These are phyloP conservation scores for Lasius platythorax DNA, from an alignment of 2,888 invertebrate genomes.

Conservation along the genomic window DNA sequence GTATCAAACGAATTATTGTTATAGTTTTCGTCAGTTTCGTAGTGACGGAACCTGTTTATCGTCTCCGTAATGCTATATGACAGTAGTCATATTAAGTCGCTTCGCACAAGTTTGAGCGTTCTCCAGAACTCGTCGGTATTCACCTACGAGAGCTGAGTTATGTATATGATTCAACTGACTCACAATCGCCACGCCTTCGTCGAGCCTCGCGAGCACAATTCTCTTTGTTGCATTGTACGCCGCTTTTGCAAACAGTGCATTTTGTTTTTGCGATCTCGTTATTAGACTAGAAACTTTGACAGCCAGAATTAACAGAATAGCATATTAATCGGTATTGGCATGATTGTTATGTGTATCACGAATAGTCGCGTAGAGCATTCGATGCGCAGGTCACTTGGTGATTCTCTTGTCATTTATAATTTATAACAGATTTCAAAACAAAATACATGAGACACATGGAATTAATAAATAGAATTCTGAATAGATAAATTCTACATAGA, in stretches of 20 bases:
- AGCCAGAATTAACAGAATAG: neutral
- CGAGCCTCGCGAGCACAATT: constrained; percentile 7
- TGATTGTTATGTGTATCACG: neutral
- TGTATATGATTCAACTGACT: constrained; percentile 17
- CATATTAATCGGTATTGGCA: neutral
- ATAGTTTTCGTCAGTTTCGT: neutral
- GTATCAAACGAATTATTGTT: neutral
- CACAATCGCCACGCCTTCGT: constrained; percentile 48
- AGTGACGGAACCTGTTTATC: neutral
- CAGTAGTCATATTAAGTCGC: neutral
- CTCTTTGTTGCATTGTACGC: constrained; percentile 30
- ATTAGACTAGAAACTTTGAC: constrained; percentile 2
- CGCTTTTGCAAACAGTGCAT: constrained; percentile 1
- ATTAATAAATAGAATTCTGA: no score
- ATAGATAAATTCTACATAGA: no score
- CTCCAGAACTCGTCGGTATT: constrained; percentile 28
- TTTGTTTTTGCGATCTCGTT: neutral
- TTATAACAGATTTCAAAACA: no score
- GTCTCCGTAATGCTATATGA: neutral
- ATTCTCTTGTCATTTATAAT: neutral
- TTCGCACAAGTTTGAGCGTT: neutral
- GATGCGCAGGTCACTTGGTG: neutral
- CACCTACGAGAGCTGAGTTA: constrained; percentile 31
- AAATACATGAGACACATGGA: no score
- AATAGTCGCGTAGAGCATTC: neutral